Evolutionary conservation across 2,113 vertebrate genomes (phyloP), one percentile per base, ranked within the genome.

Genomic region (Alethe castanea): DNA sequence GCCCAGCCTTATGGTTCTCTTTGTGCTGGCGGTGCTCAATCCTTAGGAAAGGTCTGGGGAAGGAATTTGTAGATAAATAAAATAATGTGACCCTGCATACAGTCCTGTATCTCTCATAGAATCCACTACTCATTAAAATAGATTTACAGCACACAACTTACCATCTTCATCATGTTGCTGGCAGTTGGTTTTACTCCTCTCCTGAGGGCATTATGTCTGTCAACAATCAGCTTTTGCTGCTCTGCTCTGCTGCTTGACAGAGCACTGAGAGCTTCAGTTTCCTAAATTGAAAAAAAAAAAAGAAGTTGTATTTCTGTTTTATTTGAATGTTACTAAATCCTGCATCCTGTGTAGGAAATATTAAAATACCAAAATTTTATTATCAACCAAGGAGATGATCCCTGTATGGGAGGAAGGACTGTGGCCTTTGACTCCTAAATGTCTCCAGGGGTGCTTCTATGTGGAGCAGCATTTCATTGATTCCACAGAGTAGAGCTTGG

Each of bases 151-250:
- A 36, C 9, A 14, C 7, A 69, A 59, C 95, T 97, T 96, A 98
- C 98, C 97, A 98, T 97, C 70, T 86, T 97, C 80, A 96, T 23
- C 97, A 98, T 98, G 72, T 98, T 97, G 18, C 81, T 95, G 65
- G 97, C 97, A 73, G 90, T 17, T n/a, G 97, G 97, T 4, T 31
- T 14, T 10, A 97, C 97, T 35, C 4, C 14, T 94, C 93, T 97
- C 83, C 97, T 92, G 29, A 97, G 40, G 17, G 16, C 12, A 35
- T 97, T 98, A 72, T 98, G 97, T 31, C 18, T 33, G 50, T 81
- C 38, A 71, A 97, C 77, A 73, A 98, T 98, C 69, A 97, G 61
- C 33, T 94, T 40, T 23, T 95, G 96, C 31, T 95, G 86, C 22
- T 31, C 50, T 36, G 12, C 9, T 44, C 26, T 40, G 31, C 23